Conservation (phyloP, 2,888 invertebrate species). For the Cryptocephalus moraei region DNA sequence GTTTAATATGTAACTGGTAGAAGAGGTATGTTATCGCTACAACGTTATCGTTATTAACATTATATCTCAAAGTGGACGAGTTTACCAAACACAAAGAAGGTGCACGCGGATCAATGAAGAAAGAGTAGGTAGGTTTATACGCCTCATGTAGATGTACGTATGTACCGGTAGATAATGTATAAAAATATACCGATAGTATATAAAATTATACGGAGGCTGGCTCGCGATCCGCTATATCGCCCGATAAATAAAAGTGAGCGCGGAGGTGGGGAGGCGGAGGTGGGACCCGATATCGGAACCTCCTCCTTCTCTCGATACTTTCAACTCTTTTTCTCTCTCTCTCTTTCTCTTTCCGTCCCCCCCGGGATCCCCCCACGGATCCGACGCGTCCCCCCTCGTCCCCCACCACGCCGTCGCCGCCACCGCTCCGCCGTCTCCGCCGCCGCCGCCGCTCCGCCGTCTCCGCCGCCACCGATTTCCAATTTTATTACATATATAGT, state of each 20-base stretch:
- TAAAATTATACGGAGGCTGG: not conserved
- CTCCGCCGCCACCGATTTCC: conserved; percentile 22
- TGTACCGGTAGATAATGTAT: not conserved
- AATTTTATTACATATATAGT: conserved; percentile 33
- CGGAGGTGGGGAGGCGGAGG: not conserved
- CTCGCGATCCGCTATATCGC: not conserved
- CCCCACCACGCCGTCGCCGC: conserved; percentile 2
- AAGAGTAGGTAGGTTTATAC: no score
- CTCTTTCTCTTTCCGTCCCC: not conserved
- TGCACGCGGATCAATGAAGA: no score
- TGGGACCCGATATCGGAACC: conserved; percentile 1
- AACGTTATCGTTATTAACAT: no score
- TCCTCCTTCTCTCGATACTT: conserved; percentile 8
- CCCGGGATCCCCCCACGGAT: conserved; percentile 3
- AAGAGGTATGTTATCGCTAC: no score
- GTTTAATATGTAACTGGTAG: no score
- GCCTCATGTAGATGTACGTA: not conserved
- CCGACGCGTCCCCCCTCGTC: conserved; percentile 2
- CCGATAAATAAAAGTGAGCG: not conserved
- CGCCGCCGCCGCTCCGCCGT: conserved; percentile 15
- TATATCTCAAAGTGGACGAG: no score
- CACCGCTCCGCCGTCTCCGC: conserved; percentile 11
- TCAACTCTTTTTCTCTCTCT: conserved; percentile 9
- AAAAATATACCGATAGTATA: not conserved
- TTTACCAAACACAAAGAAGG: no score